Base-by-base conservation (phyloP, 2,113 vertebrate genomes). In the Lota lota region DNA sequence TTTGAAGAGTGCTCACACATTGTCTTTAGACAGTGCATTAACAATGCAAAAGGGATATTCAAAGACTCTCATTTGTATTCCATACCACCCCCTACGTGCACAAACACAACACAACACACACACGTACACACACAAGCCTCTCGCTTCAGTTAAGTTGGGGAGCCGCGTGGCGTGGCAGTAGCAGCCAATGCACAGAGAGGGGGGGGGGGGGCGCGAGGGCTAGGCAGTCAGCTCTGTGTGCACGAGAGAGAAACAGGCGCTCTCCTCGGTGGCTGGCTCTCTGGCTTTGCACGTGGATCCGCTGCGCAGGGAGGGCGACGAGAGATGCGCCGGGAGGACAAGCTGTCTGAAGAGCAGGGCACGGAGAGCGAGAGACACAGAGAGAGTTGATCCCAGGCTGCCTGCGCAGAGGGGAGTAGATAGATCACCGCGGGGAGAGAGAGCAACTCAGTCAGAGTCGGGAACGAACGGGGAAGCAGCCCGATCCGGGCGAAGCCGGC, bases 121-220 rank as follows among this genome's bases (percentile, higher is more conserved):
- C 66, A 33, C 28, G 7, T 6, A 54, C 63, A 61, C 53, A 65
- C 54, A 28, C 33, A 19, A 33, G 28, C 28, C 28, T 28, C 28
- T 28, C 6, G 28, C 28, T 28, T 5, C 28, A 12, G 53, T 16
- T 7, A n/a, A 56, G 53, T 18, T 56, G 14, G 8, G 16, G 47
- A 77, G 78, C 28, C 28, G 4, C 28, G 2, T 33, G 28, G 28
- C 4, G 28, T 33, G 28, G 28, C 28, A 33, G 28, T 33, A 33
- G 28, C 78, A 63, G 74, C 79, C 75, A 72, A 77, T 69, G 66
- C 74, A 85, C 78, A 65, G 76, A 77, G 83, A 64, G 75, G 72
- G 28, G 28, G n/a, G n/a, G n/a, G n/a, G n/a, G n/a, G n/a, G n/a
- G n/a, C n/a, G n/a, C 28, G 28, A 4, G 28, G 28, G 28, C 7